phyloP scores from a whole-genome alignment of 1,140 invertebrate genomes.

The Zaprionus kolodkinae region DNA sequence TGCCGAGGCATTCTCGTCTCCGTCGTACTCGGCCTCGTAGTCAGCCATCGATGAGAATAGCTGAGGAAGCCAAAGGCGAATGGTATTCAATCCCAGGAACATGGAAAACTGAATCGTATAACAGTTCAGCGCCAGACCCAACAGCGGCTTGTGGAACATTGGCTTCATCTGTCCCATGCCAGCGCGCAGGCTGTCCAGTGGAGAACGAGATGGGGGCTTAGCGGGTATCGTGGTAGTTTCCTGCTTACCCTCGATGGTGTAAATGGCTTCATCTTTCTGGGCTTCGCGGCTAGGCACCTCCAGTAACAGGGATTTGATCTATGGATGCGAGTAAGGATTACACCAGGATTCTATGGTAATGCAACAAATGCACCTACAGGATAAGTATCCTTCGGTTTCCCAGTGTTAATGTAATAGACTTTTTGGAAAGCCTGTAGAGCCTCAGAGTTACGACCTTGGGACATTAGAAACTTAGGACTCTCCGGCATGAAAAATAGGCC shows the following conservation, averaged over 20 bases:
- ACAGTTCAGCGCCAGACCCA: conserved; percentile 64
- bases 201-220: conserved; percentile 36
- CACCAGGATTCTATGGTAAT: background rate
- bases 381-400: conserved; percentile 86
- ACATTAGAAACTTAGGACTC: conserved; percentile 93
- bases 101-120: conserved; percentile 79
- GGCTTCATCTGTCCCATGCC: conserved; percentile 74
- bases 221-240: background rate
- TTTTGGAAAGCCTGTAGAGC: conserved; percentile 84
- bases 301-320: conserved; percentile 69
- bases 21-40: conserved; percentile 55
- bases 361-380: conserved; percentile 85
- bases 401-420: conserved; percentile 85
- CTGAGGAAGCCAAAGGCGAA: conserved; percentile 80
- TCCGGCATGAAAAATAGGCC: conserved; percentile 89
- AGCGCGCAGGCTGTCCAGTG: conserved; percentile 55
- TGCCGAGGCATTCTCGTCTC: conserved; percentile 36
- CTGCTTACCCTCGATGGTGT: conserved; percentile 66
- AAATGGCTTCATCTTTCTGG: conserved; percentile 64
- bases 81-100: conserved; percentile 78
- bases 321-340: background rate
- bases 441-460: conserved; percentile 88
- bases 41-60: conserved; percentile 78
- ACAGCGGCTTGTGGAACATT: conserved; percentile 73
- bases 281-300: conserved; percentile 65